Evolutionary conservation across 2,113 vertebrate genomes (phyloP).

Genomic region (cat (Felis catus)): F.catus_Fca126_mat1.0 CM031418.1:80145001-80145500

Average conservation of each 20-base stretch:
- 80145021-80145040: constrained; percentile 40
- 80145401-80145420: background rate
- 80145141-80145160: constrained; percentile 34
- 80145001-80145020: constrained; percentile 12
- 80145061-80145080: constrained; percentile 15
- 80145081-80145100: constrained; percentile 19
- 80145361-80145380: constrained; percentile 2
- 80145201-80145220: background rate
- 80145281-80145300: background rate
- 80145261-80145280: background rate
- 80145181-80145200: constrained; percentile 39
- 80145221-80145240: background rate
- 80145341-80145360: background rate
- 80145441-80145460: background rate
- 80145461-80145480: background rate
- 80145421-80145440: background rate
- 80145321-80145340: background rate
- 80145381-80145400: background rate
- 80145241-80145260: background rate
- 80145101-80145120: constrained; percentile 48
- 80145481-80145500: background rate
- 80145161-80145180: constrained; percentile 42
- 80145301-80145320: background rate
- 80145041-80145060: background rate
- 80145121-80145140: constrained; percentile 39